Evolutionary conservation across 2,797 vertebrate species (phyloP).

Genomic region (Alca torda): DNA sequence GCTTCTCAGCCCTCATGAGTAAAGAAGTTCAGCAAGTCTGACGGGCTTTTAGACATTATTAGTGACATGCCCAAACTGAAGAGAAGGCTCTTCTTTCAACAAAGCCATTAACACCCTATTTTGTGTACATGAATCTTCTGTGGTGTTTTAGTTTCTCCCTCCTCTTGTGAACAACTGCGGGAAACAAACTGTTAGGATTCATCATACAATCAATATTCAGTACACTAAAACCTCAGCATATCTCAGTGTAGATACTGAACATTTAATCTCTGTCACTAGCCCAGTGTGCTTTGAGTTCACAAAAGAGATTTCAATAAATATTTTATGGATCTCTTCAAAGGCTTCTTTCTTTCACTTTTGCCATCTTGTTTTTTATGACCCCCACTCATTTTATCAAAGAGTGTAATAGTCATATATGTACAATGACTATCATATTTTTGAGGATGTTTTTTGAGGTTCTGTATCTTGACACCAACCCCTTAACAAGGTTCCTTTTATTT

Average conservation of each 20-base stretch:
- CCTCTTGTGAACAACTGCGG: conserved; percentile 37
- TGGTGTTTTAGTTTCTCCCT: conserved; percentile 55
- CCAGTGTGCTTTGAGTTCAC: conserved; percentile 18
- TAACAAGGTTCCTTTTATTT: background rate
- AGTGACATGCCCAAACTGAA: background rate
- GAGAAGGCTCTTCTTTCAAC: background rate
- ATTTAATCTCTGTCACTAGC: conserved; percentile 74
- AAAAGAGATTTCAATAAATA: conserved; percentile 70
- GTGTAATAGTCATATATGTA: background rate
- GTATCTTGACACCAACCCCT: background rate
- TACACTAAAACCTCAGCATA: conserved; percentile 64
- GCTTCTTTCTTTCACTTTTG: conserved; percentile 55
- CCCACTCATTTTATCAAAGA: conserved; percentile 31
- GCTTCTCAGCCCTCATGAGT: background rate
- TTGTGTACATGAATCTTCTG: background rate
- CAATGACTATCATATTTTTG: background rate
- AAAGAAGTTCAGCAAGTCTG: background rate
- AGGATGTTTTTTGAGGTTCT: background rate
- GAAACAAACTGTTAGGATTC: conserved; percentile 62
- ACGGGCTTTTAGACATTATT: background rate
- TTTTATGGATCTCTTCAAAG: conserved; percentile 68
- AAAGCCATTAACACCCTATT: conserved; percentile 2
- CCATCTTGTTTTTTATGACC: conserved; percentile 29
- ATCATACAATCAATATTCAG: conserved; percentile 62
- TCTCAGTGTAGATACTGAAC: conserved; percentile 48